Evolutionary conservation across 2,113 vertebrate species (phyloP).

Genomic region (Microcebus lehilahytsara): DNA sequence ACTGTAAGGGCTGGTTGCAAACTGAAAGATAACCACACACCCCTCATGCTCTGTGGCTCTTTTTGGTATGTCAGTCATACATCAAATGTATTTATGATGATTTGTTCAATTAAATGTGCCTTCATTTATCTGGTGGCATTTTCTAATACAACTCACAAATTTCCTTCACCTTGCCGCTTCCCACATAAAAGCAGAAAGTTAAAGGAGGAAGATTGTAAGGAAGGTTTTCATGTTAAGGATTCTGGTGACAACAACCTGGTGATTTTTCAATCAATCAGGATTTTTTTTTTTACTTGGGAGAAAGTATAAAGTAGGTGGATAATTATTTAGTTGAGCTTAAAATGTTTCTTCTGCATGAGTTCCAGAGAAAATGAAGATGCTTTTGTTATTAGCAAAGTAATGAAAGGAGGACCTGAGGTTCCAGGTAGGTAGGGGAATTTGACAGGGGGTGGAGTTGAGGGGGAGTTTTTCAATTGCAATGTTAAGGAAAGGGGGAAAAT

Average conservation of each 20-base stretch:
- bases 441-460: conserved; percentile 21
- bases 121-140: conserved; percentile 10
- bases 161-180: conserved; percentile 24
- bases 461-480: not conserved
- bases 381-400: conserved; percentile 72
- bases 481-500: conserved; percentile 47
- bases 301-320: conserved; percentile 76
- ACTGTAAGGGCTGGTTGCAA: not conserved
- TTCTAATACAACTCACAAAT: conserved; percentile 42
- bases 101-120: not conserved
- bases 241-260: conserved; percentile 72
- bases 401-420: conserved; percentile 39
- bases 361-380: conserved; percentile 79
- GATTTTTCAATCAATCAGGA: conserved; percentile 80
- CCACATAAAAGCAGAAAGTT: not conserved
- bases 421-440: not conserved
- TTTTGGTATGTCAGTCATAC: not conserved
- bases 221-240: conserved; percentile 37
- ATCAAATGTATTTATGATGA: not conserved
- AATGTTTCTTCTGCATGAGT: conserved; percentile 79
- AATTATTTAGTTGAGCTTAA: conserved; percentile 81
- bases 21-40: not conserved
- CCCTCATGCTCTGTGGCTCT: not conserved
- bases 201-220: conserved; percentile 51
- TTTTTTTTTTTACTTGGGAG: conserved; percentile 50